Conservation (phyloP, 2,888 invertebrate species). For the Brachynemurus nebulosus region DNA sequence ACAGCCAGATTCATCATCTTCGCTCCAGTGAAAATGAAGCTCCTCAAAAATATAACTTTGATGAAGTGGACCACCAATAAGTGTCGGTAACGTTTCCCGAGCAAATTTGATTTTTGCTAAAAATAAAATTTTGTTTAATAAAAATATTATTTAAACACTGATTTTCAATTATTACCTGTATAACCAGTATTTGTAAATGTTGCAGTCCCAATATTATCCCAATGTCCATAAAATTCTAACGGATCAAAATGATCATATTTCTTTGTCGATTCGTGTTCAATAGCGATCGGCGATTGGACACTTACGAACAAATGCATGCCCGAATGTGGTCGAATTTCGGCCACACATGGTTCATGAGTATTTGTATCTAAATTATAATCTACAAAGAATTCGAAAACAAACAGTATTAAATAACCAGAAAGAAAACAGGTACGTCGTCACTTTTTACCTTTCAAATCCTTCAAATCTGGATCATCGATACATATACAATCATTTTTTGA, state of each 20-base stretch:
- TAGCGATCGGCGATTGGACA: slow-evolving; percentile 50
- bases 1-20: slow-evolving; percentile 58
- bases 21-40: slow-evolving; percentile 72
- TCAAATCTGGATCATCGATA: slow-evolving; percentile 3
- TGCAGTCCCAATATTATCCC: slow-evolving; percentile 42
- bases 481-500: slow-evolving; percentile 4
- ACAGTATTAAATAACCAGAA: background rate
- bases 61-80: slow-evolving; percentile 48
- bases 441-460: slow-evolving; percentile 4
- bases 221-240: slow-evolving; percentile 43
- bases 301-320: slow-evolving; percentile 16
- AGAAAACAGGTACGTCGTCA: too few relatives aligned
- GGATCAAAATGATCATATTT: slow-evolving; percentile 33
- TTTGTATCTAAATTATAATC: slow-evolving; percentile 5
- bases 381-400: background rate
- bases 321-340: slow-evolving; percentile 3
- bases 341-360: background rate
- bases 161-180: slow-evolving; percentile 36
- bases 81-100: slow-evolving; percentile 38
- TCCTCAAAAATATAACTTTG: slow-evolving; percentile 59
- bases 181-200: slow-evolving; percentile 51
- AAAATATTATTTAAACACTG: background rate
- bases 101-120: slow-evolving; percentile 48
- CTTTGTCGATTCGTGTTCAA: slow-evolving; percentile 33
- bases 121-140: slow-evolving; percentile 18